Percentiles rank a stretch among this genome's conserved stretches.
Evolutionary conservation across 2,113 vertebrate species (phyloP).

Genomic region (Elephas maximus): DNA sequence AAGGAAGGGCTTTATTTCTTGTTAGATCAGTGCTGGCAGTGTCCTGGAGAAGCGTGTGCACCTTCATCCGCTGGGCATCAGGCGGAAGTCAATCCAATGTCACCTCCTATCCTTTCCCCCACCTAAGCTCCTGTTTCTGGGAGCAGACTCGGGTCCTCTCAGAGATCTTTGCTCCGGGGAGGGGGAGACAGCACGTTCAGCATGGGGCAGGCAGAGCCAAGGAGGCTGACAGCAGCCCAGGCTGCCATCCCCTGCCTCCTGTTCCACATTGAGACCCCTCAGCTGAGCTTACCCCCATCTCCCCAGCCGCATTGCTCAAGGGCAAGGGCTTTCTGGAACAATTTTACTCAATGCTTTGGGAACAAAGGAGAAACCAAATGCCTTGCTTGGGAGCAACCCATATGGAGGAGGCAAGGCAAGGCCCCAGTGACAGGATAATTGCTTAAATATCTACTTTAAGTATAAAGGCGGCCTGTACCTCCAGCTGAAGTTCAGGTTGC

Average conservation of each 20-base stretch:
- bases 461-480: constrained; percentile 84
- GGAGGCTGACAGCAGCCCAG: background rate
- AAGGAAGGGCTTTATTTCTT: constrained; percentile 10
- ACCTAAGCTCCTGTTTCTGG: background rate
- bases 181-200: background rate
- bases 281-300: constrained; percentile 19
- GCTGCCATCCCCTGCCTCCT: background rate
- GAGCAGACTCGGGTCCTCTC: background rate
- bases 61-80: background rate
- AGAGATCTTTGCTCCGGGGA: background rate
- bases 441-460: constrained; percentile 85
- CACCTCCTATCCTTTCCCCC: background rate
- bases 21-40: background rate
- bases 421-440: constrained; percentile 85
- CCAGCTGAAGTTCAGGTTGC: constrained; percentile 86
- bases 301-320: constrained; percentile 53
- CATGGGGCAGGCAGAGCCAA: background rate
- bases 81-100: background rate
- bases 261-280: background rate
- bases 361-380: constrained; percentile 85
- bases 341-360: constrained; percentile 73
- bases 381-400: constrained; percentile 81
- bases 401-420: constrained; percentile 81
- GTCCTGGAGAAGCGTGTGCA: background rate
- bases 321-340: constrained; percentile 78